Conservation (phyloP, 2,888 invertebrate genomes). For the Lepetodrilus schrolli region DNA sequence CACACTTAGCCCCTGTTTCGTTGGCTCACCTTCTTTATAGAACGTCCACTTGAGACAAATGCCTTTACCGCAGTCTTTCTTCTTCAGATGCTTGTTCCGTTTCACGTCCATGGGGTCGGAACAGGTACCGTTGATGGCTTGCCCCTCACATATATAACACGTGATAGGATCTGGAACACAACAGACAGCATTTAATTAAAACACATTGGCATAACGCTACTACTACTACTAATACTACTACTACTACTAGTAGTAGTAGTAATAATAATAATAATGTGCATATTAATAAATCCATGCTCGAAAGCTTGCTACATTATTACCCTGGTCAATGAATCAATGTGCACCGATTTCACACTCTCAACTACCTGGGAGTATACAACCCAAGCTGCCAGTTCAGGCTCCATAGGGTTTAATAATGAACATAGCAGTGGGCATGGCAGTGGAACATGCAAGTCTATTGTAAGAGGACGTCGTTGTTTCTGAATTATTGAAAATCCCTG, state of each 20-base stretch:
- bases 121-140: slow-evolving; percentile 59
- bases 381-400: background rate
- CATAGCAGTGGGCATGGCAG: background rate
- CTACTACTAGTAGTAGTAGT: too few species aligned
- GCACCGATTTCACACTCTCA: too few species aligned
- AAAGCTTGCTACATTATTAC: too few species aligned
- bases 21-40: slow-evolving; percentile 54
- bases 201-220: too few species aligned
- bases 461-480: slow-evolving; percentile 17
- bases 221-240: too few species aligned
- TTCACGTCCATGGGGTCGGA: slow-evolving; percentile 58
- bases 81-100: slow-evolving; percentile 39
- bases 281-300: too few species aligned
- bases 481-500: too few species aligned
- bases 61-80: slow-evolving; percentile 60
- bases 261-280: too few species aligned
- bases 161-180: slow-evolving; percentile 57
- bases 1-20: too few species aligned
- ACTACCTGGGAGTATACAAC: too few species aligned
- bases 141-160: slow-evolving; percentile 64
- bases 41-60: slow-evolving; percentile 69
- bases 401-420: slow-evolving; percentile 7
- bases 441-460: slow-evolving; percentile 10
- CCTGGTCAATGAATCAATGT: too few species aligned
- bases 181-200: background rate